Base-by-base conservation (phyloP, 64 coral and sea anemone species). In the Actinia tenebrosa region DNA sequence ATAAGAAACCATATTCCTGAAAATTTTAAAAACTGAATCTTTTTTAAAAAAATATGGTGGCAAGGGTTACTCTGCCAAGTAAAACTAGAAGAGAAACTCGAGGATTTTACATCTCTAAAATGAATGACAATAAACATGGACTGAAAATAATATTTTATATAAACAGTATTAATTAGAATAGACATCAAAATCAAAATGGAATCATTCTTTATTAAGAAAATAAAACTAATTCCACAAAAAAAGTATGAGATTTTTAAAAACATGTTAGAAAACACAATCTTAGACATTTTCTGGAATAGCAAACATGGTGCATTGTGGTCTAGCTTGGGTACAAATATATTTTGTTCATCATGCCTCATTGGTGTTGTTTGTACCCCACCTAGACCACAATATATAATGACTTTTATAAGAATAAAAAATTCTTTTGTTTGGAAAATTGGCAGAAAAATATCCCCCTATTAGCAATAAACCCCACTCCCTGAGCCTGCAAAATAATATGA, bases 401-500 rank as follows among this genome's bases (percentile, higher is more conserved):
- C 0, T 37, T 3, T 50, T 50, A 50, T 50, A 0, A 50, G 7
- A 50, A 4, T 50, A 4, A 50, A 8, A 3, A 50, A 50, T 1
- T 0, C 47, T 8, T 50, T 5, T 50, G 47, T 50, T 50, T 50
- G 7, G 47, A 50, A 50, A 50, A 50, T 0, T 50, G 47, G 47
- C 47, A 37, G 30, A 37, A 37, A 37, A 37, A 37, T 37, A 37
- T 16, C 78, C 94, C 94, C 90, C 92, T 64, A 95, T 95, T 45
- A 92, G 66, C 56, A 90, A 90, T 58, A 86, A 86, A 60, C 71
- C 83, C 78, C 94, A 89, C 82, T 95, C 94, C 53, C 83, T 77
- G 4, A 90, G 90, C 56, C 92, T 92, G 16, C 94, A 44, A 95
- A 22, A 83, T 90, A 95, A 71, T 89, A 92, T 66, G 94, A 95